Evolutionary conservation across 2,888 invertebrate species (phyloP).

Genomic region (Sarcophaga caerulescens): DNA sequence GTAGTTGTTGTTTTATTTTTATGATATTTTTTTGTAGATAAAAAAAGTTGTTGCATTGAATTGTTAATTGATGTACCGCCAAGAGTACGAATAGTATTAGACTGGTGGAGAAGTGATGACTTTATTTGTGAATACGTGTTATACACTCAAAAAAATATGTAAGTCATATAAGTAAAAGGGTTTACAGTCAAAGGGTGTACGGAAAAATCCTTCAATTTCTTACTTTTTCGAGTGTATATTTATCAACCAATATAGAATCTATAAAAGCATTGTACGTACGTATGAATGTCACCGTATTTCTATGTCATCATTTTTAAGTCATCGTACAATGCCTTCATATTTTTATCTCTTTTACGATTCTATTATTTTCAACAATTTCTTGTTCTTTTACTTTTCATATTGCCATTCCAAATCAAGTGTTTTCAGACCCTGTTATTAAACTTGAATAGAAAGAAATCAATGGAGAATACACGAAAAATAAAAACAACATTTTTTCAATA

Average conservation of each 20-base stretch:
- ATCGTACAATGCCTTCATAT: neutral
- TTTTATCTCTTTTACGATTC: neutral
- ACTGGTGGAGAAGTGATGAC: neutral
- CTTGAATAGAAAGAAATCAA: neutral
- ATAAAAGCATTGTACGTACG: too few relatives aligned
- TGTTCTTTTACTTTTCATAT: neutral
- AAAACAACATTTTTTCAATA: neutral
- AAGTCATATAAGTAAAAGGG: neutral
- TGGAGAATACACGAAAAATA: neutral
- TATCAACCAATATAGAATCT: too few relatives aligned
- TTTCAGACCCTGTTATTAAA: conserved; percentile 19
- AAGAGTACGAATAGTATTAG: neutral
- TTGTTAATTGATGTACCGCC: neutral
- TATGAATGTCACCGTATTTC: neutral
- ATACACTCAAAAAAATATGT: neutral
- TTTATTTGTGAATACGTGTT: neutral
- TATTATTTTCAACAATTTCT: neutral
- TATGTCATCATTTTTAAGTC: neutral
- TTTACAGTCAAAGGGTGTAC: too few relatives aligned
- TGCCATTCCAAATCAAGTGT: neutral
- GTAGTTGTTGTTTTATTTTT: neutral
- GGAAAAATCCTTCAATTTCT: too few relatives aligned
- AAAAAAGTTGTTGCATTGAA: neutral
- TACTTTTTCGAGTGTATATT: too few relatives aligned
- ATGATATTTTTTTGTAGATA: neutral